Percentiles rank a stretch among this genome's conserved stretches.
Conservation (phyloP, 2,888 invertebrate genomes). For the Ochropacha duplaris region DNA sequence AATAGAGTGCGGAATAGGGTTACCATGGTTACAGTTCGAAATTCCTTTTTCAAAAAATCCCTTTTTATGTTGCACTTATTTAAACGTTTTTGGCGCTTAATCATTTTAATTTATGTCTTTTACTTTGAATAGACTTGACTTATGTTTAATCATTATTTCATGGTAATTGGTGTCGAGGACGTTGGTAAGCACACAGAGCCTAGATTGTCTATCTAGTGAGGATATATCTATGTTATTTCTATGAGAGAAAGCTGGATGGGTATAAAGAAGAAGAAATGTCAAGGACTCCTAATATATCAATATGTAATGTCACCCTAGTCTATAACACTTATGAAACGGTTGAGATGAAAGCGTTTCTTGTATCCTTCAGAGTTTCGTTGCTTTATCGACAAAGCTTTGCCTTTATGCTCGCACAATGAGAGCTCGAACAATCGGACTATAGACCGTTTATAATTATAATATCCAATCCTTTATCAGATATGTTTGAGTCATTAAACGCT, state of each 20-base stretch:
- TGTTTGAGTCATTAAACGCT: neutral
- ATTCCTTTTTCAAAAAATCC: too few relatives aligned
- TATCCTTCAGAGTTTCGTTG: constrained; percentile 29
- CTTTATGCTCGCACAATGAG: constrained; percentile 18
- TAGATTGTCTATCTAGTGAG: too few relatives aligned
- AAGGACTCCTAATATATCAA: neutral
- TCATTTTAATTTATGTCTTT: too few relatives aligned
- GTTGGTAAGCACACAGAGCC: too few relatives aligned
- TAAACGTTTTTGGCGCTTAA: neutral
- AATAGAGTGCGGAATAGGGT: neutral
- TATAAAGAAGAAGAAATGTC: neutral
- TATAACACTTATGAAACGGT: constrained; percentile 5
- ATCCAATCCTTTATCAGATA: neutral
- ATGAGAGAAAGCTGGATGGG: too few relatives aligned
- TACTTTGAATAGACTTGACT: too few relatives aligned
- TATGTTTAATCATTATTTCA: too few relatives aligned
- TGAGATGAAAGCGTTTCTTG: constrained; percentile 34
- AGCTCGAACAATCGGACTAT: constrained; percentile 26
- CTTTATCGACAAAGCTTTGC: constrained; percentile 32
- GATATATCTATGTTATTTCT: too few relatives aligned
- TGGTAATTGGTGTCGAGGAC: too few relatives aligned
- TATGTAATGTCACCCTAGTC: neutral
- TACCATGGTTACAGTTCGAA: neutral
- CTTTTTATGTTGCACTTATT: too few relatives aligned
- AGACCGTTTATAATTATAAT: neutral